Evolutionary conservation across 2,888 invertebrate genomes (phyloP).

Genomic region (Euplexia lucipara): DNA sequence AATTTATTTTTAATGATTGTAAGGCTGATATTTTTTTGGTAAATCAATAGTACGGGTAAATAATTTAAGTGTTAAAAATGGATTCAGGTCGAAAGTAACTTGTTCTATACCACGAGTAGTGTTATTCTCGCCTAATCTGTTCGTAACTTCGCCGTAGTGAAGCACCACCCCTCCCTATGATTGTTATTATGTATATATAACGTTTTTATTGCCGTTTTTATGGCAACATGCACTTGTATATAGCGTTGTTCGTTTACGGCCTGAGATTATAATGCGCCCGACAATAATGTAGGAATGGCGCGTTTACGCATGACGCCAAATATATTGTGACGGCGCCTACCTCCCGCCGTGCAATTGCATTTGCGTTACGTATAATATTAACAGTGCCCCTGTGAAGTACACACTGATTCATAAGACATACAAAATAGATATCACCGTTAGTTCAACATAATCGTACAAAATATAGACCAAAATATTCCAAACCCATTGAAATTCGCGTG

Average conservation of each 20-base stretch:
- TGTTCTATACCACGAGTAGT: constrained; percentile 72
- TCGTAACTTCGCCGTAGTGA: constrained; percentile 52
- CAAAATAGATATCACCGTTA: constrained; percentile 78
- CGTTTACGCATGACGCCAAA: constrained; percentile 38
- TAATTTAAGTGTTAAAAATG: constrained; percentile 73
- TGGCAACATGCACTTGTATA: constrained; percentile 73
- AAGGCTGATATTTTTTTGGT: constrained; percentile 85
- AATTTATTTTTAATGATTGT: constrained; percentile 84
- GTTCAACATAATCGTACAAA: constrained; percentile 89
- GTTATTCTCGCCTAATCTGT: constrained; percentile 78
- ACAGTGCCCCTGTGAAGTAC: constrained; percentile 79
- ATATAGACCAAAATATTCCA: constrained; percentile 88
- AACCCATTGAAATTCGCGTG: constrained; percentile 79
- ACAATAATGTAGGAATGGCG: constrained; percentile 78
- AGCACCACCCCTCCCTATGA: constrained; percentile 50
- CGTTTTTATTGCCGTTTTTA: constrained; percentile 71
- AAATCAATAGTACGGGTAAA: constrained; percentile 86
- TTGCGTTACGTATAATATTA: constrained; percentile 43
- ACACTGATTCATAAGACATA: constrained; percentile 64
- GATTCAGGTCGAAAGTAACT: constrained; percentile 71
- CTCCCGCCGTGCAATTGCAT: constrained; percentile 38
- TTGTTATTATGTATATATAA: constrained; percentile 76
- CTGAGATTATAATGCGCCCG: constrained; percentile 77
- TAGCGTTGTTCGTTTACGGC: constrained; percentile 73
- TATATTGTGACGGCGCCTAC: constrained; percentile 19